Conservation (phyloP, 2,113 vertebrate species). For the Perccottus glenii region DNA sequence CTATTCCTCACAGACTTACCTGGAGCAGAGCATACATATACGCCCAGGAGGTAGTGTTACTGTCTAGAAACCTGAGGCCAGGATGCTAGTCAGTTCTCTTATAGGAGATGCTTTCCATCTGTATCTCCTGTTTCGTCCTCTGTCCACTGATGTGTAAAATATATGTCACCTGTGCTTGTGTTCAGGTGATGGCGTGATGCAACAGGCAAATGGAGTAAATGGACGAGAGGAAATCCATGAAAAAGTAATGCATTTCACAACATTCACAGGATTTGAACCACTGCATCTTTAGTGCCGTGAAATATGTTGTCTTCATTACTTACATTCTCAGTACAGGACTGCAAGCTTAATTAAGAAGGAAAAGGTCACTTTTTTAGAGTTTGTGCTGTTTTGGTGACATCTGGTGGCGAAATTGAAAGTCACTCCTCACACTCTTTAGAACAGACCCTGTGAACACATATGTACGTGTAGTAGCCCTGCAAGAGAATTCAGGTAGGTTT, state of each 20-base stretch:
- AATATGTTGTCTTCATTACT: too few species aligned
- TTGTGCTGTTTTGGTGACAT: too few species aligned
- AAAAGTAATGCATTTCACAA: neutral
- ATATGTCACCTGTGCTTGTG: neutral
- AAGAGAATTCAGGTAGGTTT: too few species aligned
- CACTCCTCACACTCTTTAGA: too few species aligned
- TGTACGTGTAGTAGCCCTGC: too few species aligned
- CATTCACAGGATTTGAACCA: too few species aligned
- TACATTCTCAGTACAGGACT: too few species aligned
- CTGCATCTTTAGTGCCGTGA: too few species aligned
- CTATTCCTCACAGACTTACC: neutral
- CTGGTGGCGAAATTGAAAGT: too few species aligned
- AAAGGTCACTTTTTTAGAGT: too few species aligned
- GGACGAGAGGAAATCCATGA: neutral
- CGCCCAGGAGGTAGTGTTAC: slow-evolving; percentile 39
- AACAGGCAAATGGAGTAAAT: slow-evolving; percentile 7
- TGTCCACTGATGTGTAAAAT: neutral
- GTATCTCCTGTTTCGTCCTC: slow-evolving; percentile 6
- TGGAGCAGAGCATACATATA: neutral
- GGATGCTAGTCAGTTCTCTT: slow-evolving; percentile 25
- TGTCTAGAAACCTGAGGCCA: slow-evolving; percentile 60
- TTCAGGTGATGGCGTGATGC: neutral
- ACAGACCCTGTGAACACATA: too few species aligned
- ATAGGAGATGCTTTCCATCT: slow-evolving; percentile 17
- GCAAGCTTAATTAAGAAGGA: too few species aligned